A percentile compares a stretch with the other conserved stretches of the same genome.
Evolutionary conservation across 2,888 invertebrate genomes (phyloP).

Genomic region (Smittia aterrima): DNA sequence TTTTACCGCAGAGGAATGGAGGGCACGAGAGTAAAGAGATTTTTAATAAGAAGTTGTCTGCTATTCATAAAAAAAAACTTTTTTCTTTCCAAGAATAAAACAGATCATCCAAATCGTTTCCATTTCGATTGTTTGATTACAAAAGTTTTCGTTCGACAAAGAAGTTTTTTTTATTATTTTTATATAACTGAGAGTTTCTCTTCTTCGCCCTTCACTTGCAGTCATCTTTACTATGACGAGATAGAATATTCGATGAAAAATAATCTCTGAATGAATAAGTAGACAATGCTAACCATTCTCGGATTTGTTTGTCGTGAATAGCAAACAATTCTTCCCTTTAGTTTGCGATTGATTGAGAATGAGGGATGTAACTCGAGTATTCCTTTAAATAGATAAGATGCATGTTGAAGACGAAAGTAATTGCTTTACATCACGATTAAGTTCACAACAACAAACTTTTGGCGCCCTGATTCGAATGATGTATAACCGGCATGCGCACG

Average conservation of each 20-base stretch:
- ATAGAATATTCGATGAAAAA: no score
- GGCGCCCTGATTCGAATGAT: slow-evolving; percentile 36
- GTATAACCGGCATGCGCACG: slow-evolving; percentile 17
- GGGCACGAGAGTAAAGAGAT: background rate
- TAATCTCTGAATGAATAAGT: background rate
- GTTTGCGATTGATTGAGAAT: no score
- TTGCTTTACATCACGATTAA: background rate
- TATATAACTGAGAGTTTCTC: background rate
- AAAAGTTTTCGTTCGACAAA: no score
- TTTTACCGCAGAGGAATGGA: background rate
- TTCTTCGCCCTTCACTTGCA: background rate
- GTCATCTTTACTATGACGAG: background rate
- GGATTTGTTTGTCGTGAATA: no score
- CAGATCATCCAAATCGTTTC: background rate
- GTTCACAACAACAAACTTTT: slow-evolving; percentile 38
- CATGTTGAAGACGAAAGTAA: background rate
- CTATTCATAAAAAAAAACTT: background rate
- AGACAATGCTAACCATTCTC: background rate
- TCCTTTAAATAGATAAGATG: no score
- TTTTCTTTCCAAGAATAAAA: background rate
- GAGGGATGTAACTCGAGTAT: background rate
- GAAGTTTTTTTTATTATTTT: background rate
- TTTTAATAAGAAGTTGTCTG: background rate
- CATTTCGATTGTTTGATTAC: background rate
- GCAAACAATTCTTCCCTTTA: no score